phyloP scores from a whole-genome alignment of 1,140 invertebrate species.

The Leptoteleia sp. region DNA sequence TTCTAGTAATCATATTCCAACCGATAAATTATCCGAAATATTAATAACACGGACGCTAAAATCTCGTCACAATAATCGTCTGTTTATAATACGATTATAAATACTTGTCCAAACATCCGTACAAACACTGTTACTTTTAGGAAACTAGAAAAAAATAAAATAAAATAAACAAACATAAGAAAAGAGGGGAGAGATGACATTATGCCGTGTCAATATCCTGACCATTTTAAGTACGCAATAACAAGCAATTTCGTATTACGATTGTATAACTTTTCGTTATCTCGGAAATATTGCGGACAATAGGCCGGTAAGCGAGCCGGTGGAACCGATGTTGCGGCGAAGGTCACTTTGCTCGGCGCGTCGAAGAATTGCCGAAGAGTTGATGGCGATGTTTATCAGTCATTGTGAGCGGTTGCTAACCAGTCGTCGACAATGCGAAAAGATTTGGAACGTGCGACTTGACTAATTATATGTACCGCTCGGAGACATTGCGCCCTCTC shows the following conservation, averaged over 20 bases:
- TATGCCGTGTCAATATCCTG: neutral
- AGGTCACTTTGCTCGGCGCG: constrained; percentile 11
- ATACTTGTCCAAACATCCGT: too few species aligned
- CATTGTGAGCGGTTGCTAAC: neutral
- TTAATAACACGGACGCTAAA: too few species aligned
- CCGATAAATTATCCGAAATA: too few species aligned
- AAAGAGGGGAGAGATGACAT: neutral
- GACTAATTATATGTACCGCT: constrained; percentile 56
- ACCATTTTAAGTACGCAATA: neutral
- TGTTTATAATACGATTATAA: too few species aligned
- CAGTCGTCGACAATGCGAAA: constrained; percentile 31
- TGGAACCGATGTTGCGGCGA: constrained; percentile 11
- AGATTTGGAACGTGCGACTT: constrained; percentile 61
- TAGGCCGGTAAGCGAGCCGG: constrained; percentile 1
- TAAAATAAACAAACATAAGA: constrained; percentile 5
- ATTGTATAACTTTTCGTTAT: neutral
- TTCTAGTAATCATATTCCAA: neutral
- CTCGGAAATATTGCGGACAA: constrained; percentile 4
- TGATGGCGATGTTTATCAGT: constrained; percentile 35
- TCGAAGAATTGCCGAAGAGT: too few species aligned
- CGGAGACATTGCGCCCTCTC: constrained; percentile 17
- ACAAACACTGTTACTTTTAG: neutral
- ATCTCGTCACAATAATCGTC: too few species aligned
- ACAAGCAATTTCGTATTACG: neutral
- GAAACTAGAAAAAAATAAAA: too few species aligned